Base-by-base conservation (phyloP, 2,113 vertebrate genomes). In the Hemiprocne comata region DNA sequence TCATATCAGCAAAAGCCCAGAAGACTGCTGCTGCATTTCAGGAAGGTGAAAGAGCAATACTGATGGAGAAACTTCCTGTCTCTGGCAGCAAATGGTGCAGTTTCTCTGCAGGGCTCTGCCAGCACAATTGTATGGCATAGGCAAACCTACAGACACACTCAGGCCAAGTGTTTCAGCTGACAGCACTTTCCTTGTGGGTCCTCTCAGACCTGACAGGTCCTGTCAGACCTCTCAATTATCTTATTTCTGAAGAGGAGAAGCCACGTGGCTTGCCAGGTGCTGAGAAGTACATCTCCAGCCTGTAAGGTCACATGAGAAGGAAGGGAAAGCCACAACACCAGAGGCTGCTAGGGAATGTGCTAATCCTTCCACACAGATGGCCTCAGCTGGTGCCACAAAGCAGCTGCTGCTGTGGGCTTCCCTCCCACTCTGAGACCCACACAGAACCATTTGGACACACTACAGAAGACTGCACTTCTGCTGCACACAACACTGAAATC, bases 281-380 rank as follows among this genome's bases (percentile, higher is more conserved):
- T 65, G 46, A 28, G 21, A 82, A 85, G 25, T 40, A 54, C 1
- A 8, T 65, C 11, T 10, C 18, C 48, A 48, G 31, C 12, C 48
- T 60, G 42, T 20, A 9, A 65, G 29, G n/a, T 48, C 13, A 12
- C 1, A 11, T 51, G 44, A 80, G 48, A 69, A 83, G 19, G 38
- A 76, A 91, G 17, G 17, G 36, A 89, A 81, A 91, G 61, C 34
- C 55, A 44, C 3, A 20, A n/a, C 2, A 1, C 8, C 60, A 70
- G 64, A 84, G 31, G 55, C 50, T 65, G 25, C 67, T 64, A 38
- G 8, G 25, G 31, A 64, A 5, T 1, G 0, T 12, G 31, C 58
- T 17, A 25, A 72, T 3, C 15, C 34, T 36, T 61, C 26, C 54
- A 33, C 15, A 16, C 0, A 26, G 1, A 7, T 17, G 40, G 31